phyloP scores from a whole-genome alignment of 2,797 vertebrate species.

The Forpus xanthops region DNA sequence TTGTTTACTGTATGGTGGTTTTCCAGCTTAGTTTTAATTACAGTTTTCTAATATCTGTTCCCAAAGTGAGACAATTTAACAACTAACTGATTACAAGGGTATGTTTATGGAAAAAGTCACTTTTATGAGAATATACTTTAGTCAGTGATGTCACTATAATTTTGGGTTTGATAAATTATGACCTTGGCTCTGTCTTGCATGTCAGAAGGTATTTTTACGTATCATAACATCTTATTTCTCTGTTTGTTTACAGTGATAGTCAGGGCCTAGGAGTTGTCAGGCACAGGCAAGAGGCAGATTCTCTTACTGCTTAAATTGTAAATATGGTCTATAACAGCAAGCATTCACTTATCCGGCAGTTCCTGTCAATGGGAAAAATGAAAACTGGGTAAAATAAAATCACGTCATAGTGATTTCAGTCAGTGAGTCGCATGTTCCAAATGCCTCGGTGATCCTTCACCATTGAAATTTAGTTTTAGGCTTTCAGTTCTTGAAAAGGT shows the following conservation, averaged over 20 bases:
- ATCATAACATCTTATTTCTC: background rate
- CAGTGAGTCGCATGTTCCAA: background rate
- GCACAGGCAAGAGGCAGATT: background rate
- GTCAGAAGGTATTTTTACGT: background rate
- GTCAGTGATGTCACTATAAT: background rate
- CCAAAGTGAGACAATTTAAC: background rate
- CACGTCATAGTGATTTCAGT: background rate
- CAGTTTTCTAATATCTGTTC: background rate
- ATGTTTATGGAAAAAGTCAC: background rate
- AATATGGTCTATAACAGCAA: background rate
- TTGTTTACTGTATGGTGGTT: background rate
- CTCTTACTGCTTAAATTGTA: background rate
- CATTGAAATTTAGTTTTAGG: background rate
- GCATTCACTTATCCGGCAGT: background rate
- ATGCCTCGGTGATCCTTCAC: background rate
- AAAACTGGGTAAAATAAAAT: background rate
- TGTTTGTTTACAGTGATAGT: background rate
- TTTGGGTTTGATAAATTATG: background rate
- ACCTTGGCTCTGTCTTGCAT: background rate
- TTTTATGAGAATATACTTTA: background rate
- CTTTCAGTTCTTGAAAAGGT: background rate
- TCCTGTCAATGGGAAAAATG: slow-evolving; percentile 13
- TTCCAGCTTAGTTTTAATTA: background rate
- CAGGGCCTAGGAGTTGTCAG: background rate
- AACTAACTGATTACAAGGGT: background rate